Evolutionary conservation across 2,797 vertebrate species (phyloP), one percentile per base, ranked within the genome.

Genomic region (Dipus sagitta): DNA sequence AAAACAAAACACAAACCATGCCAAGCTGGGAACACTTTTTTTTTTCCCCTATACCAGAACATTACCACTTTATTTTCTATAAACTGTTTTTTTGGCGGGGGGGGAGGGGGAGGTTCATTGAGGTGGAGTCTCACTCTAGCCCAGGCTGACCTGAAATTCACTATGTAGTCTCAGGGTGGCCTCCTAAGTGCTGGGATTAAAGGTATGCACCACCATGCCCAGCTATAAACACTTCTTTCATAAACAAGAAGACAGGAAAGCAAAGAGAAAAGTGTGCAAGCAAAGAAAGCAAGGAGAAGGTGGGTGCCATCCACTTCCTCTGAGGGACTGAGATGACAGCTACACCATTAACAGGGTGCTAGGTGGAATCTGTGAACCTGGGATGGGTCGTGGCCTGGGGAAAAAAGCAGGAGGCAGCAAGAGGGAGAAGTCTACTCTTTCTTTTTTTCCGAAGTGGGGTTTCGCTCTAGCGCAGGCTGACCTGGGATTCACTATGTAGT

Each of bases 41-140:
- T 30, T 18, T 64, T 20, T n/a, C n/a, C n/a, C 85, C 79, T 90
- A 91, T 85, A 94, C 97, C 96, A 96, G 97, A 97, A 97, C 65
- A 84, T 88, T 94, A 92, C 75, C 92, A 89, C 96, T 97, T 98
- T 98, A 98, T 98, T 98, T 97, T 98, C 98, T 97, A 97, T 97
- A 97, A 98, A 98, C 95, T 95, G 91, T 96, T 58, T 58, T 47
- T 47, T 47, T 47, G 6, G 47, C 3, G 38, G 38, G 38, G 38
- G 3, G 38, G 47, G 47, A 6, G 38, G 38, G 3, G 38, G 47
- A 7, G 47, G 6, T 47, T 47, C 9, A 38, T 38, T 11, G 47
- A 47, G 9, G 47, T 47, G 11, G 47, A 11, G 47, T 47, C 47
- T 10, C 11, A 11, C 47, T 47, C 9, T 47, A 47, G 47, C 6